Percentiles rank a stretch among this genome's conserved stretches.
Conservation (phyloP, 2,113 vertebrate genomes). For the Pituophis catenifer region DNA sequence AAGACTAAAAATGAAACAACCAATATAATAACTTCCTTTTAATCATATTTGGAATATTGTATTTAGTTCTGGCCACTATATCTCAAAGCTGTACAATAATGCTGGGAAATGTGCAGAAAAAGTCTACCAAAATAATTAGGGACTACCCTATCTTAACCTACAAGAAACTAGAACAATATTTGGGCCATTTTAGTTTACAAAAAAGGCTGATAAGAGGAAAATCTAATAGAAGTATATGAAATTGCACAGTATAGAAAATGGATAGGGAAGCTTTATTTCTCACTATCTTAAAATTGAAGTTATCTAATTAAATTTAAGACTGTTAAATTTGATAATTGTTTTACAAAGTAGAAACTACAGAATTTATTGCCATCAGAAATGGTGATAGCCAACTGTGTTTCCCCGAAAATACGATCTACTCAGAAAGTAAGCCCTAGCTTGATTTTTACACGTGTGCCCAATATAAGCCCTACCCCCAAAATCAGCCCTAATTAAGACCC, state of each 20-base stretch:
- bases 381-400: not conserved
- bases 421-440: too few relatives aligned
- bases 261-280: not conserved
- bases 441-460: too few relatives aligned
- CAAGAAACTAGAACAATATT: not conserved
- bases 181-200: not conserved
- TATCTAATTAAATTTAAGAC: not conserved
- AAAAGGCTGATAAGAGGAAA: not conserved
- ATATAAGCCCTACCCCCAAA: too few relatives aligned
- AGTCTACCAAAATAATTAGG: not conserved
- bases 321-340: not conserved
- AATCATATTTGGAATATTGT: not conserved
- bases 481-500: too few relatives aligned
- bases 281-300: not conserved
- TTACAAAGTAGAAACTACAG: not conserved
- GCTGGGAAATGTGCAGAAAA: not conserved
- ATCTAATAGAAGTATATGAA: not conserved
- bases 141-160: not conserved
- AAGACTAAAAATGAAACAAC: not conserved
- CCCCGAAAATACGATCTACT: too few relatives aligned
- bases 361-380: not conserved
- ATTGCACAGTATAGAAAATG: not conserved
- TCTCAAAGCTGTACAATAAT: not conserved
- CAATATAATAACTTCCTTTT: not conserved
- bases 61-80: not conserved